These are phyloP conservation scores for Pollachius pollachius DNA, from an alignment of 2,113 vertebrate species.

Conservation along the genomic window DNA sequence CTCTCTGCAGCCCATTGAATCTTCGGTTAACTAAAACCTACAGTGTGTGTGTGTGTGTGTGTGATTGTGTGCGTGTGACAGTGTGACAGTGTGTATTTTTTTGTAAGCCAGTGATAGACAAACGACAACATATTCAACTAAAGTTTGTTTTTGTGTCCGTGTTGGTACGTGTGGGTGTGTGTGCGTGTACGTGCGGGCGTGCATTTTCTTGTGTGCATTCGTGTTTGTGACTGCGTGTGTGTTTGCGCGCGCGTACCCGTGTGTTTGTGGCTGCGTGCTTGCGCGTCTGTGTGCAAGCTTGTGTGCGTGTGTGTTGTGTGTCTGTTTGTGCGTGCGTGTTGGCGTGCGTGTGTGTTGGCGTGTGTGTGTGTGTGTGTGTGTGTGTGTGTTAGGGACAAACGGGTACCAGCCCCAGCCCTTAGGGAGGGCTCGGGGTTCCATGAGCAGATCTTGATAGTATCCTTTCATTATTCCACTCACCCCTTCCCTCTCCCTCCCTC, in stretches of 20 bases:
- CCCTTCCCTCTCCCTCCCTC: slow-evolving; percentile 24
- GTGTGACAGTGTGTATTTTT: slow-evolving; percentile 9
- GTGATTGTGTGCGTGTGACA: neutral
- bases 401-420: too few species aligned
- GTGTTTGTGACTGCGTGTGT: slow-evolving; percentile 9
- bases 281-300: neutral
- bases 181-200: slow-evolving; percentile 13
- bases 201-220: too few species aligned
- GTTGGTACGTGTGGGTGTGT: neutral
- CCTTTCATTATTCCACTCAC: too few species aligned
- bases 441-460: too few species aligned
- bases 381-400: neutral
- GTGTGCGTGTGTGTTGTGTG: neutral
- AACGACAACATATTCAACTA: too few species aligned
- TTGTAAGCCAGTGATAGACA: too few species aligned
- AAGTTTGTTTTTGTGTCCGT: neutral
- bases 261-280: slow-evolving; percentile 2
- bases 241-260: slow-evolving; percentile 10
- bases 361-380: slow-evolving; percentile 25
- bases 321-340: slow-evolving; percentile 17
- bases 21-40: slow-evolving; percentile 78
- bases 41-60: neutral
- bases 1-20: slow-evolving; percentile 91
- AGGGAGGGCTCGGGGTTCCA: too few species aligned
- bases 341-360: slow-evolving; percentile 25